Base-by-base conservation (phyloP, 2,797 vertebrate genomes). In the Gymnodraco acuticeps region DNA sequence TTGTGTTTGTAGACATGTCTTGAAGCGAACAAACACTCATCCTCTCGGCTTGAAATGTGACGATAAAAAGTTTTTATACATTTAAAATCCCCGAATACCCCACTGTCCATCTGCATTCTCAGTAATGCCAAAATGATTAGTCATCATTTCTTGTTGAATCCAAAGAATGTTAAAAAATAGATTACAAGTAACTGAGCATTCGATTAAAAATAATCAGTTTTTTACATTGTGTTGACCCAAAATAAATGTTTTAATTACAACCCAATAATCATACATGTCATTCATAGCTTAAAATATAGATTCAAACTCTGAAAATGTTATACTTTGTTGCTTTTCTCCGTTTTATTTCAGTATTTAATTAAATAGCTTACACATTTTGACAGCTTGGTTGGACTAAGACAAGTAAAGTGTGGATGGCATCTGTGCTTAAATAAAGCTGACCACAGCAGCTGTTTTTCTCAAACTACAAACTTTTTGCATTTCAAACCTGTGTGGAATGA, bases 41-140 rank as follows among this genome's bases (percentile, higher is more conserved):
- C 2, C 56, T 64, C 52, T n/a, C 14, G 59, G 41, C 51, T 69
- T 64, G 41, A 75, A 86, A 70, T 64, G 10, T 52, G 17, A 73
- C 16, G n/a, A 11, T 33, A 13, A 53, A 43, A 58, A 5, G 19
- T 27, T 67, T 10, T 0, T 31, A 27, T 27, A 5, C 27, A 1
- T 27, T 27, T 27, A 5, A 67, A 16, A 31, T 3, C 16, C 12
- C 33, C 15, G 12, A 16, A 15, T 50, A 17, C 54, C 31, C 47
- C 53, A 19, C 3, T 23, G 10, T 58, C 11, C 9, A 38, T 64
- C 27, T 64, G 10, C 10, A 27, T 64, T 52, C 19, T 60, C 41
- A 65, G 54, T n/a, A 59, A 74, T 50, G 27, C 2, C 4, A 2
- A 38, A 27, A 0, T 16, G 1, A 60, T 60, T 16, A 41, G 5